A percentile compares a stretch with the other conserved stretches of the same genome.
Conservation (phyloP, 2,113 vertebrate genomes). For the Coryphaenoides rupestris region DNA sequence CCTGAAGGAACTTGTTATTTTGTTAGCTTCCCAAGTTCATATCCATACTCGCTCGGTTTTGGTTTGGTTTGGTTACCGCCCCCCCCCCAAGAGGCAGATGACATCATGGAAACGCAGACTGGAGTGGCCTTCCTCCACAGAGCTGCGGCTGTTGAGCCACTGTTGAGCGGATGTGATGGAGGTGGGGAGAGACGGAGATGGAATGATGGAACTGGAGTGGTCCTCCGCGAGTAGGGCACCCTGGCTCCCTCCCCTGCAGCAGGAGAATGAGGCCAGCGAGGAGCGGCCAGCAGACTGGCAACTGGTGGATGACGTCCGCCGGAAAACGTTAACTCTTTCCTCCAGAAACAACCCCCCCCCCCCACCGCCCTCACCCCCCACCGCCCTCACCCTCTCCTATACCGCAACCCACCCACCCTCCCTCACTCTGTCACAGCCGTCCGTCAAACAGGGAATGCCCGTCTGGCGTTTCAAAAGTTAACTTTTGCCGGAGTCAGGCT, state of each 20-base stretch:
- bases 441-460: not conserved
- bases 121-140: no score
- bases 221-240: constrained; percentile 33
- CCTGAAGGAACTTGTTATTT: no score
- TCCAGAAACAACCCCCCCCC: no score
- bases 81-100: no score
- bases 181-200: constrained; percentile 21
- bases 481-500: no score
- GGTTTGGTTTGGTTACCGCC: no score
- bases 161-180: not conserved
- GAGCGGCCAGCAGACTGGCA: constrained; percentile 41
- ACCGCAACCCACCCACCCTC: not conserved
- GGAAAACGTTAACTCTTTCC: constrained; percentile 30
- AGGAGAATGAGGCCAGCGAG: constrained; percentile 64
- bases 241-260: constrained; percentile 34
- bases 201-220: constrained; percentile 28
- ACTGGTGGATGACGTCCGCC: constrained; percentile 33
- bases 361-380: not conserved
- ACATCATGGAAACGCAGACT: no score
- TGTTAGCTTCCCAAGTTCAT: no score
- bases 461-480: not conserved
- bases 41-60: no score
- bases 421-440: not conserved
- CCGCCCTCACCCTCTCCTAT: not conserved
- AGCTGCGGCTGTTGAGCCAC: no score